Conservation (phyloP, 1,140 invertebrate genomes). For the Contarinia nasturtii region DNA sequence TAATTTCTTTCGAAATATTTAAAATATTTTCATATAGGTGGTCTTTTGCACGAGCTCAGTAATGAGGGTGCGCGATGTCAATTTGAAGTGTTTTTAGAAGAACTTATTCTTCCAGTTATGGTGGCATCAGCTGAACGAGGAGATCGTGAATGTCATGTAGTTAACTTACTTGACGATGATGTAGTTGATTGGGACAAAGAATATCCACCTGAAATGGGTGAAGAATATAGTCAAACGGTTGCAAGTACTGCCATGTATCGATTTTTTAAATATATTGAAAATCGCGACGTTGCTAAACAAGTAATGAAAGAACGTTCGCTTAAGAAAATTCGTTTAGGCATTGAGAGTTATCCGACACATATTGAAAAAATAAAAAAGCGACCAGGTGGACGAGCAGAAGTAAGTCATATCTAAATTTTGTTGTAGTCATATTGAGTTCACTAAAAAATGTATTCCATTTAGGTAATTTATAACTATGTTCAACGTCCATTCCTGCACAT, state of each 20-base stretch:
- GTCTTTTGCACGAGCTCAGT: constrained; percentile 90
- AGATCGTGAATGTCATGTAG: constrained; percentile 79
- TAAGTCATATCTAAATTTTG: constrained; percentile 24
- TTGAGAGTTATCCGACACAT: constrained; percentile 98
- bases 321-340: constrained; percentile 97
- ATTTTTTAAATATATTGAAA: constrained; percentile 99
- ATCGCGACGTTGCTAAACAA: constrained; percentile 96
- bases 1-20: constrained; percentile 3
- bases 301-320: constrained; percentile 95
- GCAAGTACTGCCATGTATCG: constrained; percentile 84
- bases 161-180: constrained; percentile 89
- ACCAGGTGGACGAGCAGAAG: constrained; percentile 79
- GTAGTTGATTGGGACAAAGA: constrained; percentile 97
- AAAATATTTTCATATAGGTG: constrained; percentile 34
- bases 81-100: constrained; percentile 91
- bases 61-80: constrained; percentile 96
- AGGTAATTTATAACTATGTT: constrained; percentile 90
- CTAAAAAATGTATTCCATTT: not conserved
- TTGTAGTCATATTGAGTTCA: not conserved
- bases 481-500: constrained; percentile 99
- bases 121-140: constrained; percentile 83
- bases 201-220: constrained; percentile 96
- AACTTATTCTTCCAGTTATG: constrained; percentile 89
- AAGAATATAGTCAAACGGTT: constrained; percentile 93
- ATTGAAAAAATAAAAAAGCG: constrained; percentile 91